Conservation (phyloP, 2,113 vertebrate species). For the Oreotrochilus melanogaster region DNA sequence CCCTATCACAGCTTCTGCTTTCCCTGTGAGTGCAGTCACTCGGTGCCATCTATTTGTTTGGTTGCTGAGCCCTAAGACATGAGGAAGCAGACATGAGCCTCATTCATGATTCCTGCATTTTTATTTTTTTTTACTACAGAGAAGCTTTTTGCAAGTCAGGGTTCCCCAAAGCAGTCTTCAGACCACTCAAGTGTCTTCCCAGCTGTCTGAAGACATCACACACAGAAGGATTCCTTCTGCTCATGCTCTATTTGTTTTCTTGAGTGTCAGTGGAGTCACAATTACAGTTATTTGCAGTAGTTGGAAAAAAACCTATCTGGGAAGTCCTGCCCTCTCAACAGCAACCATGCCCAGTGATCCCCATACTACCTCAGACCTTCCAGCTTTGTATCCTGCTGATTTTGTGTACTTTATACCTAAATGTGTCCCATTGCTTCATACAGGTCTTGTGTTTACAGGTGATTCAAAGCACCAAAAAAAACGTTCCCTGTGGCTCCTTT, state of each 20-base stretch:
- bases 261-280: accelerated
- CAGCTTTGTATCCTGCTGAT: neutral
- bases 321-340: neutral
- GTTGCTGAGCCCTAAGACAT: neutral
- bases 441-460: too few species aligned
- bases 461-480: neutral
- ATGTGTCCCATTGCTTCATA: neutral
- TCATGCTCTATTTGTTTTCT: neutral
- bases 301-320: neutral
- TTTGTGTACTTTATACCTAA: neutral
- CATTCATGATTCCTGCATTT: too few species aligned
- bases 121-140: neutral
- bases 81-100: neutral
- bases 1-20: neutral
- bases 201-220: neutral
- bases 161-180: neutral
- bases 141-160: neutral
- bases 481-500: neutral
- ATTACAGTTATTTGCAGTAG: accelerated
- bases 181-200: neutral
- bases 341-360: neutral
- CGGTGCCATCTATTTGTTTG: neutral
- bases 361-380: neutral
- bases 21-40: neutral
- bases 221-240: accelerated